These are phyloP conservation scores for Mimas tiliae DNA, from an alignment of 2,888 invertebrate species.

Conservation along the genomic window DNA sequence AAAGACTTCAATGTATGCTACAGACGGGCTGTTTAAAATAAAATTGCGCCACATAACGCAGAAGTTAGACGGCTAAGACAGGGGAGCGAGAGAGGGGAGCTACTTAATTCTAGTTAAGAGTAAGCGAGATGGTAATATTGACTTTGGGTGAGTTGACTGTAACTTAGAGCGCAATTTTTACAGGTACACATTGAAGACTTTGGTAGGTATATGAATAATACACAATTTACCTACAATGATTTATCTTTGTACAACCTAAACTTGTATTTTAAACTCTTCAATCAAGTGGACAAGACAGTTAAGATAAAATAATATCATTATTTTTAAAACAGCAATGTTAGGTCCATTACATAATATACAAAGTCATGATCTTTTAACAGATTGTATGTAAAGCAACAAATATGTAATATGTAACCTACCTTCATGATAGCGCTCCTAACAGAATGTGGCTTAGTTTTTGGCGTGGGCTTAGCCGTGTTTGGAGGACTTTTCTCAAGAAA, in stretches of 20 bases:
- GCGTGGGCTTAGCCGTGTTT: slow-evolving; percentile 68
- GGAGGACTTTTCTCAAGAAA: slow-evolving; percentile 81
- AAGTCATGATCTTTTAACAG: neutral
- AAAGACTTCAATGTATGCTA: no score
- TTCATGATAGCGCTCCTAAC: slow-evolving; percentile 66
- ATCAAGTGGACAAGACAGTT: neutral
- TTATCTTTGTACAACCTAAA: neutral
- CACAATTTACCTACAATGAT: neutral
- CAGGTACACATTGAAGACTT: no score
- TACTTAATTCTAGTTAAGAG: no score
- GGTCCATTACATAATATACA: neutral
- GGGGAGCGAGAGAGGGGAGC: no score
- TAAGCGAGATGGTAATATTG: no score
- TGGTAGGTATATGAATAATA: neutral
- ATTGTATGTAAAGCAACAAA: neutral
- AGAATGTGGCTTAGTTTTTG: slow-evolving; percentile 66
- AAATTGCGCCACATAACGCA: no score
- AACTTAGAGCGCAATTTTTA: no score
- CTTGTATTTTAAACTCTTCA: neutral
- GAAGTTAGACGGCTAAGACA: no score
- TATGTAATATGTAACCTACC: slow-evolving; percentile 62
- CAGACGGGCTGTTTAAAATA: no score
- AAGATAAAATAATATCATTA: neutral
- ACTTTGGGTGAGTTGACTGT: no score
- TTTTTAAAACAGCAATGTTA: no score